Base-by-base conservation (phyloP, 2,797 vertebrate genomes). In the Anniella stebbinsi region DNA sequence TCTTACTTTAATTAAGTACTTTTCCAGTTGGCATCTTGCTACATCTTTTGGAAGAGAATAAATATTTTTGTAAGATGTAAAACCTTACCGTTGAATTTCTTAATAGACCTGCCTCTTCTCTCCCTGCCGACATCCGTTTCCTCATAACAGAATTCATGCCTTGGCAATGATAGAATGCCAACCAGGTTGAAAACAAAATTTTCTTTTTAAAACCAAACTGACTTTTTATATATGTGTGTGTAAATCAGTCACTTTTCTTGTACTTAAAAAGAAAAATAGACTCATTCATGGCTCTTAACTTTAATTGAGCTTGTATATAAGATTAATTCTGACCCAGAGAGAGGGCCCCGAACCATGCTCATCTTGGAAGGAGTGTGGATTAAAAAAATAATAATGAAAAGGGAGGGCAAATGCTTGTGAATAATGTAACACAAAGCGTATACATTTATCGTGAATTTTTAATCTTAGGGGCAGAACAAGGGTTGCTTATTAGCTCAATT, bases 51-150 rank as follows among this genome's bases (percentile, higher is more conserved):
- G 60, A 93, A 94, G 88, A 95, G 90, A 95, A 94, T 94, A 94
- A 94, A 94, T 97, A 97, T 97, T 97, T 97, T 98, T 97, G 95
- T 98, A 97, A 97, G 90, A 94, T 93, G 93, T 93, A 93, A 95
- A 75, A 89, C 92, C 94, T 97, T 91, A 93, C 41, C 92, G 91
- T 88, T 95, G 96, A 95, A 95, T 90, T 92, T 96, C 90, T 94
- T 94, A 45, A 92, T 94, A 91, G 92, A 30, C 36, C 48, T 80
- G 51, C 67, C 38, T 80, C 67, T 85, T 13, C 30, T 4, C n/a
- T 76, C 80, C 94, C 54, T 70, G 41, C 38, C 36, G 8, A 57
- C 12, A 88, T 89, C 84, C 84, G 38, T 93, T 38, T 38, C 73
- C 78, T 54, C 87, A 54, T 94, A 90, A 83, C 72, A 91, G 63